phyloP scores from a whole-genome alignment of 2,113 vertebrate genomes.

The Gymnobelideus leadbeateri region DNA sequence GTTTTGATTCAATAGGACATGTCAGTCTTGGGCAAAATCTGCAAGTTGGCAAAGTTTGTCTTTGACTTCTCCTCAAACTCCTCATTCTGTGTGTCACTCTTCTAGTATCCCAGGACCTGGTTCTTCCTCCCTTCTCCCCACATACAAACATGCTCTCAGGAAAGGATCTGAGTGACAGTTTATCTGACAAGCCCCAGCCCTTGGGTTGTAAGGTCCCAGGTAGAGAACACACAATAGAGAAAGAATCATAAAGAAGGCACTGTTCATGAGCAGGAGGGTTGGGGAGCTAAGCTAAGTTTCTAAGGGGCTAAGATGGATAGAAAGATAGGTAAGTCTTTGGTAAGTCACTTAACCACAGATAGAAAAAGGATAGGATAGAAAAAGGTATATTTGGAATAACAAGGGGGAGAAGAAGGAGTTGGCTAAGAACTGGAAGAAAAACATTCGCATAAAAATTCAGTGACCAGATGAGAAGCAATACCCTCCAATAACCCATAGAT shows the following conservation, averaged over 20 bases:
- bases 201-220: background rate
- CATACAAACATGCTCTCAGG: background rate
- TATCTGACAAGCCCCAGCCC: background rate
- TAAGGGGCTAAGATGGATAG: background rate
- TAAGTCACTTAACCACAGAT: too few species aligned
- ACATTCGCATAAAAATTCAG: background rate
- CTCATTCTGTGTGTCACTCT: too few species aligned
- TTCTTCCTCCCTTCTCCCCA: too few species aligned
- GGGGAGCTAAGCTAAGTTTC: background rate
- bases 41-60: too few species aligned
- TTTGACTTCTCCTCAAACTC: too few species aligned
- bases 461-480: background rate
- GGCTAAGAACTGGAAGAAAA: background rate
- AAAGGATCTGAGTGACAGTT: background rate
- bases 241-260: background rate
- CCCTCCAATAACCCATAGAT: background rate
- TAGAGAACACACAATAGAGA: background rate
- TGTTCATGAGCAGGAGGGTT: background rate
- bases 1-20: too few species aligned
- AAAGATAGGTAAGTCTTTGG: too few species aligned
- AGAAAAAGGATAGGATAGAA: too few species aligned
- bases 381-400: background rate
- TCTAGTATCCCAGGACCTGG: too few species aligned
- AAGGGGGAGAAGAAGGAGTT: background rate
- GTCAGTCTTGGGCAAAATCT: too few species aligned